A percentile compares a stretch with the other conserved stretches of the same genome.
These are phyloP conservation scores for Pituophis catenifer DNA, from an alignment of 2,113 vertebrate species.

Conservation along the genomic window DNA sequence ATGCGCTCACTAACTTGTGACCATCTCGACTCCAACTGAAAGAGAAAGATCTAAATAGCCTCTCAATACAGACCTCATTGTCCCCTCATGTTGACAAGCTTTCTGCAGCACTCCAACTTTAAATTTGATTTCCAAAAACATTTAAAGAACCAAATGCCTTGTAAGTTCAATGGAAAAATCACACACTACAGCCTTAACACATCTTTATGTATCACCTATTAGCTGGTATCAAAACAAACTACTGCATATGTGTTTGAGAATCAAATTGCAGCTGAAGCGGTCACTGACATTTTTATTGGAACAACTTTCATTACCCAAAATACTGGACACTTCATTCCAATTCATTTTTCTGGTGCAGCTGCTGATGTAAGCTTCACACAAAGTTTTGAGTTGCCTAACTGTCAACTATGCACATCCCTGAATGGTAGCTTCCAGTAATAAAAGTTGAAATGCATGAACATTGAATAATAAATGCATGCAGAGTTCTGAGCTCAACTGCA, in stretches of 20 bases:
- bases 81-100: not conserved
- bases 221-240: not conserved
- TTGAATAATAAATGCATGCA: not conserved
- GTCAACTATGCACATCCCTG: not conserved
- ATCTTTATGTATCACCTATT: not conserved
- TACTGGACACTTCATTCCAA: not conserved
- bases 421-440: not conserved
- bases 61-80: not conserved
- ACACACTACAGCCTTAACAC: accelerated
- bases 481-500: not conserved
- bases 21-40: slow-evolving; percentile 96
- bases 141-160: not conserved
- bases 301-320: not conserved
- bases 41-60: not conserved
- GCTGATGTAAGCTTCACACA: not conserved
- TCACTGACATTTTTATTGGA: not conserved
- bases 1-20: slow-evolving; percentile 95
- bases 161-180: not conserved
- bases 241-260: not conserved
- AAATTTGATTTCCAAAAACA: not conserved
- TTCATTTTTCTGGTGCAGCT: not conserved
- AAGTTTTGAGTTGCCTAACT: not conserved
- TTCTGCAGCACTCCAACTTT: not conserved
- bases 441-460: not conserved
- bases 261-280: not conserved